Percentiles rank a stretch among this genome's conserved stretches.
Evolutionary conservation across 2,888 invertebrate species (phyloP).

Genomic region (Mystacides longicornis): DNA sequence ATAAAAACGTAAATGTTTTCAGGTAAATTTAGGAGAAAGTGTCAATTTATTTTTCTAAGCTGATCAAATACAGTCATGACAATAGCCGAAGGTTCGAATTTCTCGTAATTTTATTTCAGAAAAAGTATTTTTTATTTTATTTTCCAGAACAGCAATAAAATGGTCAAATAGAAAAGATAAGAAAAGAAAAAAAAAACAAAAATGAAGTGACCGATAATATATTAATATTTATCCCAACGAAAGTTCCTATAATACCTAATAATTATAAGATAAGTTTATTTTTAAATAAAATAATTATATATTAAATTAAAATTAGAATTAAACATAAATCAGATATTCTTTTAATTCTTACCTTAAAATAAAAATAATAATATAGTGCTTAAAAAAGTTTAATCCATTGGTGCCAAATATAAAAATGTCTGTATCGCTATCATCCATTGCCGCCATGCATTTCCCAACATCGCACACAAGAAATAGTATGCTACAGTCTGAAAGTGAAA

Average conservation of each 20-base stretch:
- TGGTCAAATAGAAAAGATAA: conserved; percentile 3
- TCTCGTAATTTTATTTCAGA: too few species aligned
- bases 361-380: conserved; percentile 3
- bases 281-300: conserved; percentile 15
- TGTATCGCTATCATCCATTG: conserved; percentile 16
- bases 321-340: too few species aligned
- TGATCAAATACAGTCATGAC: too few species aligned
- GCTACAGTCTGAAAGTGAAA: conserved; percentile 8
- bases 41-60: too few species aligned
- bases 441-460: conserved; percentile 22
- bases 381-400: background rate
- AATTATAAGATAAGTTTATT: conserved; percentile 24
- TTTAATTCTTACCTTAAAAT: conserved; percentile 18
- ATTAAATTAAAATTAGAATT: conserved; percentile 12
- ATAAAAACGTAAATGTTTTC: too few species aligned
- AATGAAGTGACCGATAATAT: conserved; percentile 14
- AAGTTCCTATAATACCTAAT: conserved; percentile 52
- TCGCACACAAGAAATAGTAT: conserved; percentile 9
- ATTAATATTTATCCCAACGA: conserved; percentile 34
- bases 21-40: too few species aligned
- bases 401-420: conserved; percentile 19
- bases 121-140: background rate
- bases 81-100: too few species aligned
- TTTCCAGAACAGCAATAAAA: conserved; percentile 6
- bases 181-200: background rate